Conservation (phyloP, 1,140 invertebrate species). For the Ceratina calcarata region DNA sequence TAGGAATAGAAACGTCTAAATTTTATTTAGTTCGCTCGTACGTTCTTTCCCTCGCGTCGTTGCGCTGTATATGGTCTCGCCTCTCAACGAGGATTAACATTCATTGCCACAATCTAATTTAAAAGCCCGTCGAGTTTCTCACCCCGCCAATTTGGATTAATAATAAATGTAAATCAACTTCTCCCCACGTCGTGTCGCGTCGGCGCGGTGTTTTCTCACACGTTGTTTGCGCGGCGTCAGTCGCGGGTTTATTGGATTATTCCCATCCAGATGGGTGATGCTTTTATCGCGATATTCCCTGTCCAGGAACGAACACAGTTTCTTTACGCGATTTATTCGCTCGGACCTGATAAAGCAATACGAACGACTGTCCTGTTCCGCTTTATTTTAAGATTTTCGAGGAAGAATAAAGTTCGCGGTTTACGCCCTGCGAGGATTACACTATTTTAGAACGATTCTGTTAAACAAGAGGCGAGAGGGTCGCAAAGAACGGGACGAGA, state of each 20-base stretch:
- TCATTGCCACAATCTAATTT: constrained; percentile 39
- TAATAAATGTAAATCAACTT: constrained; percentile 37
- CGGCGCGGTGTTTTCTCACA: constrained; percentile 15
- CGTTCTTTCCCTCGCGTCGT: neutral
- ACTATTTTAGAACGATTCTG: neutral
- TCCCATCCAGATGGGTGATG: constrained; percentile 2
- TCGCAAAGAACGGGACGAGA: too few relatives aligned
- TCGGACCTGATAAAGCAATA: neutral
- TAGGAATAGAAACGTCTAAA: neutral
- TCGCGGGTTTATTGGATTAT: constrained; percentile 17
- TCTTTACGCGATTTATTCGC: neutral
- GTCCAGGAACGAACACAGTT: neutral
- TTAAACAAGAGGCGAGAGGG: neutral
- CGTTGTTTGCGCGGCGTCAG: constrained; percentile 13
- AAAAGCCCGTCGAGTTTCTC: constrained; percentile 17
- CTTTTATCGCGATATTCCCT: neutral
- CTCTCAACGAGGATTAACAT: neutral
- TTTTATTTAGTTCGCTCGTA: neutral
- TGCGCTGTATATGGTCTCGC: neutral
- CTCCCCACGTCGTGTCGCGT: neutral
- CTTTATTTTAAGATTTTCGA: neutral
- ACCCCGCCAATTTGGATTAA: constrained; percentile 38
- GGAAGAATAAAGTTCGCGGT: neutral
- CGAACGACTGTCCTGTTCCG: neutral
- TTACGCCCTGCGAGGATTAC: neutral